Evolutionary conservation across 2,888 invertebrate species (phyloP).

Genomic region (Plagodis dolabraria): DNA sequence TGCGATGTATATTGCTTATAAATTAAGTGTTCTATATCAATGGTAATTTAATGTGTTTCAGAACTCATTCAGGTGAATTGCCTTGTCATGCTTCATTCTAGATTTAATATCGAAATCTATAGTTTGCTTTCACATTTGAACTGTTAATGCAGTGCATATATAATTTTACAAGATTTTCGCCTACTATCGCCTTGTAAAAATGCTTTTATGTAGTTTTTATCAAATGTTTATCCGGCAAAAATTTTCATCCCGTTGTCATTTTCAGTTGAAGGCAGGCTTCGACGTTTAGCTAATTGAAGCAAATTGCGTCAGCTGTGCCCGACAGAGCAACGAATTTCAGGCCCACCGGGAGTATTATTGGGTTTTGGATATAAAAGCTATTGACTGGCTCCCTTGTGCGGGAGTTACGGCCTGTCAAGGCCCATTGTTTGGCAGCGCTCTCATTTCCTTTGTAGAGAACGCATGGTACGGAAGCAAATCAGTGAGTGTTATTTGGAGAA

Average conservation of each 20-base stretch:
- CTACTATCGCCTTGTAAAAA: too few species aligned
- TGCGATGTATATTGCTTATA: too few species aligned
- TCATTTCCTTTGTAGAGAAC: slow-evolving; percentile 39
- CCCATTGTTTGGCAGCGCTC: slow-evolving; percentile 39
- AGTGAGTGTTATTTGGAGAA: slow-evolving; percentile 8
- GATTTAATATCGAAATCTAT: too few species aligned
- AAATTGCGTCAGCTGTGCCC: slow-evolving; percentile 43
- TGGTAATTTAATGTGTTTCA: too few species aligned
- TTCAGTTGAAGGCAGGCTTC: slow-evolving; percentile 21
- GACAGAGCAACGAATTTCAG: slow-evolving; percentile 36
- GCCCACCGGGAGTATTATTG: slow-evolving; percentile 32
- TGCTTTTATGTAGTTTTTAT: too few species aligned
- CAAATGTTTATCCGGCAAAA: neutral
- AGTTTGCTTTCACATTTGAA: too few species aligned
- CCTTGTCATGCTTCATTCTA: too few species aligned
- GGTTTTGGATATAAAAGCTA: slow-evolving; percentile 36
- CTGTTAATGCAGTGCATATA: too few species aligned
- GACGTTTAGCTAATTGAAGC: slow-evolving; percentile 37
- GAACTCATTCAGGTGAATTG: too few species aligned
- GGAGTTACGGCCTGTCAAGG: slow-evolving; percentile 33
- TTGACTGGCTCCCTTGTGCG: slow-evolving; percentile 33
- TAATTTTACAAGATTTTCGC: too few species aligned
- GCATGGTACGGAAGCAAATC: slow-evolving; percentile 28
- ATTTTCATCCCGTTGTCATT: slow-evolving; percentile 30
- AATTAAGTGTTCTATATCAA: too few species aligned